Base-by-base conservation (phyloP, 2,113 vertebrate genomes). In the Axis porcinus region DNA sequence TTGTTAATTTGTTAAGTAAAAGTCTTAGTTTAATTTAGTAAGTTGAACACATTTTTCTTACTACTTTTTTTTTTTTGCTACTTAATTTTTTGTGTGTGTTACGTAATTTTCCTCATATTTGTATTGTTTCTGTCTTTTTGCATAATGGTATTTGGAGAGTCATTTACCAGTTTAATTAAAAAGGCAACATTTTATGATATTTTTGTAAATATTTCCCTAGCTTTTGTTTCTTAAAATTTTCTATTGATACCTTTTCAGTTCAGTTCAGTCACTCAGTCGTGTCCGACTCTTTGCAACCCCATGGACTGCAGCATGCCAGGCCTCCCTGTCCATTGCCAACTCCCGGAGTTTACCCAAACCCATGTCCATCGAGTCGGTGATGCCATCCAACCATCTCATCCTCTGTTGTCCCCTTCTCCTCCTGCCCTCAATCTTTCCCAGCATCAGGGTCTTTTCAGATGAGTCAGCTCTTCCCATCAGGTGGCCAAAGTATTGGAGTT, bases 1-100 rank as follows among this genome's bases (percentile, higher is more conserved):
- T 95, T 89, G 7, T 85, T 86, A 62, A 86, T 86, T 95, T 92
- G 14, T 85, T 81, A 82, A 76, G 19, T 52, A 11, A 93, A 82
- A 82, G 5, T 54, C 36, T 52, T 14, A n/a, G 5, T 70, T 90
- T 91, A 62, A 93, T 85, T 58, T 92, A 64, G 33, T 58, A 86
- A 28, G 7, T 13, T 55, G 19, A 64, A 64, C 9, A 79, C 13
- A 81, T 87, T 92, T 86, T 89, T 57, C 62, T 78, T 82, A 62
- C 12, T 50, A 82, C 33, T 1, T 62, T 21, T 82, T 89, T 82
- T 93, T 47, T 50, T 50, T 50, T 74, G 16, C 43, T 55, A 57
- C 23, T 47, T 82, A 62, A 82, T 33, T 1, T 62, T 21, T 82
- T 90, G 3, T 50, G 3, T 50, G 43, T 74, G 16, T n/a, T 55